Evolutionary conservation across 2,797 vertebrate species (phyloP).

Genomic region (Columba guinea): DNA sequence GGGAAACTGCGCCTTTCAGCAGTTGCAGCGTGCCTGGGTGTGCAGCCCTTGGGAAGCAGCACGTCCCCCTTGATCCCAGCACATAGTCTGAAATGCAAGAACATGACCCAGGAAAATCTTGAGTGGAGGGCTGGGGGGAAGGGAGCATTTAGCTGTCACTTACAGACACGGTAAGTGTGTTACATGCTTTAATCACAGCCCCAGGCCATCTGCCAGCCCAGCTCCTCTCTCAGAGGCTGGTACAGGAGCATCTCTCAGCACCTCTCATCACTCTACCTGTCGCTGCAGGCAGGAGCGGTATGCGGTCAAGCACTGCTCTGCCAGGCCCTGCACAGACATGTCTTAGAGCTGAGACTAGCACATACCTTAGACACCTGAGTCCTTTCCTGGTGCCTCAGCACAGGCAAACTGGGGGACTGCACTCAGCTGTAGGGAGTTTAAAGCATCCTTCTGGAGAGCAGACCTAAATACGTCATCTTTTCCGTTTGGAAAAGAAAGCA

Average conservation of each 20-base stretch:
- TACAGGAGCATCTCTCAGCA: not conserved
- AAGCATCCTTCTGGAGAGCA: not conserved
- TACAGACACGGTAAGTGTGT: not conserved
- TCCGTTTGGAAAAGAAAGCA: not conserved
- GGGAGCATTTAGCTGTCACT: not conserved
- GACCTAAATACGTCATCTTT: not conserved
- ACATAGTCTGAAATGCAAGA: not conserved
- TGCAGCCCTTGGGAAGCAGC: not conserved
- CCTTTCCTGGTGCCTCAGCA: not conserved
- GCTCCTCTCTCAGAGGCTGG: not conserved
- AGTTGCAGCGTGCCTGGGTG: accelerated
- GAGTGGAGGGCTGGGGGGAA: not conserved
- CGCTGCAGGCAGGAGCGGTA: accelerated
- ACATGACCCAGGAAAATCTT: not conserved
- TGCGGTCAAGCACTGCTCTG: accelerated
- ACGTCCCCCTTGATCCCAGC: accelerated
- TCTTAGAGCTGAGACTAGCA: not conserved
- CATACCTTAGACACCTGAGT: not conserved
- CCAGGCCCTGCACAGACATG: accelerated
- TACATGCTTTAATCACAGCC: not conserved
- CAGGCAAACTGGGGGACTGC: not conserved
- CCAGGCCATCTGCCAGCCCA: not conserved
- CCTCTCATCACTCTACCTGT: not conserved
- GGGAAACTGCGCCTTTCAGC: not conserved
- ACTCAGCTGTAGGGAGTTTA: not conserved